phyloP scores from a whole-genome alignment of 2,797 vertebrate genomes.

The Anas bahamensis region DNA sequence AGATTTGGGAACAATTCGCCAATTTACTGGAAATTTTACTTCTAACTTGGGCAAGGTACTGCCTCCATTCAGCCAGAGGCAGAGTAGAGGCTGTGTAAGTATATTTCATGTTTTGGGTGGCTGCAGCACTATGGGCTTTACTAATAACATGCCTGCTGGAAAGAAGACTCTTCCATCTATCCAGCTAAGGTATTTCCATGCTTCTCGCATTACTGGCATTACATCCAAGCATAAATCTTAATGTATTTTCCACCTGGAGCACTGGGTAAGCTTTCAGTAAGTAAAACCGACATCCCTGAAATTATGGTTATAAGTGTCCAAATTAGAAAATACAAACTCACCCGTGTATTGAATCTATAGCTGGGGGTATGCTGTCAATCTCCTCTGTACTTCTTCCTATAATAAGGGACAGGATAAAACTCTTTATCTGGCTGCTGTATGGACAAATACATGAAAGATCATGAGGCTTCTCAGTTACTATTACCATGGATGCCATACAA shows the following conservation, averaged over 20 bases:
- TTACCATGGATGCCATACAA: constrained; percentile 5
- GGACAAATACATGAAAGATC: constrained; percentile 40
- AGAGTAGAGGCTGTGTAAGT: neutral
- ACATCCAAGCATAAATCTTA: constrained; percentile 70
- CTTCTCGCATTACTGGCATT: constrained; percentile 67
- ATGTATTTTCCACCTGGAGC: constrained; percentile 61
- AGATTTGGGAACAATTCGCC: neutral
- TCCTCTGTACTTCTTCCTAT: neutral
- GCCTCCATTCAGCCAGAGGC: neutral
- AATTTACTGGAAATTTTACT: neutral
- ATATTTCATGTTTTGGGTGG: neutral
- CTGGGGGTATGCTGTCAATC: neutral
- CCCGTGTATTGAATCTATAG: neutral
- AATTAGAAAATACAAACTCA: neutral
- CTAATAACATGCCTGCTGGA: constrained; percentile 47
- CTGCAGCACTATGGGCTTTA: accelerated
- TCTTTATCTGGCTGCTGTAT: neutral
- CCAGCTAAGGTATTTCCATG: constrained; percentile 57
- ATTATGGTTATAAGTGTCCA: neutral
- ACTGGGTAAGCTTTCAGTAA: constrained; percentile 56
- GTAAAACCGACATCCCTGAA: neutral
- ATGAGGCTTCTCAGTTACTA: constrained; percentile 56
- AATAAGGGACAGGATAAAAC: neutral
- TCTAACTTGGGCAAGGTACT: neutral
- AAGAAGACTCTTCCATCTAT: constrained; percentile 38